Evolutionary conservation across 2,113 vertebrate species (phyloP), one percentile per base, ranked within the genome.

Genomic region (Phylloscopus trochiloides): DNA sequence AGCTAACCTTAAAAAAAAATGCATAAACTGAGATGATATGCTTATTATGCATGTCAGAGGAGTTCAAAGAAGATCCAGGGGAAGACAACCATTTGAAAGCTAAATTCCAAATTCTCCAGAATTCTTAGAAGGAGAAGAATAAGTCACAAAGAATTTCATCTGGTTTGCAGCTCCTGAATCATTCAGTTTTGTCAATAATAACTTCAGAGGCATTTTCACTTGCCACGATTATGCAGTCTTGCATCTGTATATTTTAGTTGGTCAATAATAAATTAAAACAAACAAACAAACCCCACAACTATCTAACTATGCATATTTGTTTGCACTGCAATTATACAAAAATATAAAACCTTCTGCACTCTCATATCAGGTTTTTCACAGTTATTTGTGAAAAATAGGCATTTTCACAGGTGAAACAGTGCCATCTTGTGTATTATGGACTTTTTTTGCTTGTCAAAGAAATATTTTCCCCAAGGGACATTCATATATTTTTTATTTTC

Each of bases 381-480:
- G 21, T 51, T 85, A 80, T 79, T n/a, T 80, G 40, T 90, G 70
- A 92, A 96, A 91, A 63, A 36, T 5, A 43, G 34, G 19, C 10
- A 58, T 79, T 92, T 86, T 79, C 89, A 93, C 84, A 90, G 86
- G 65, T 52, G 91, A 96, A 92, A 96, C 78, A 96, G 86, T 97
- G 95, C 92, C 96, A 92, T 93, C 92, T 95, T 92, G 82, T 96
- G 95, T 92, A 92, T 89, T 81, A 76, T 3, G 17, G 38, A 81
- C 40, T 31, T 85, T 87, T 34, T 83, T 85, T 1, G 5, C 15
- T 66, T 86, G 38, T 29, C 50, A 91, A 67, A 79, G 10, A 42
- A 92, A 59, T 57, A 47, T 32, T 79, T n/a, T 83, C 74, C 90
- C 31, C 70, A 36, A 26, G 32, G 15, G 45, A 36, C 14, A n/a